Evolutionary conservation across 2,888 invertebrate species (phyloP).

Genomic region (Micoletzkya japonica): DNA sequence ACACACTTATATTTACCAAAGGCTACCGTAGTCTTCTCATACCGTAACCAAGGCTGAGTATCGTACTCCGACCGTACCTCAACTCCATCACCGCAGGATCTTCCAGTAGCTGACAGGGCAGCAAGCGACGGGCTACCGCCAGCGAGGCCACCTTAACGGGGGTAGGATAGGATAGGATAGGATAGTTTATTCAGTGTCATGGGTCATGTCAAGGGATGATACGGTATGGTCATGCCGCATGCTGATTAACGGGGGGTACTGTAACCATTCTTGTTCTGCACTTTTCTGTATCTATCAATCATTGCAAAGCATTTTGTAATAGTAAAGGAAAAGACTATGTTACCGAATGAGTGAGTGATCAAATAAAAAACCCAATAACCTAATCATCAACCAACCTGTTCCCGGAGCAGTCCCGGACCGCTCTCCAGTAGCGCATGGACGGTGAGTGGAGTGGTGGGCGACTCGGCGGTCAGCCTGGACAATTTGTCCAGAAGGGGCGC

Average conservation of each 20-base stretch:
- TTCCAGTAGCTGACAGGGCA: constrained; percentile 2
- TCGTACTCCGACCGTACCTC: too few species aligned
- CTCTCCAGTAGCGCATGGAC: constrained; percentile 18
- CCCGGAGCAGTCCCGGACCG: constrained; percentile 16
- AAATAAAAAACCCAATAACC: background rate
- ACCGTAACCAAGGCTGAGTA: too few species aligned
- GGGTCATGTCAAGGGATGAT: too few species aligned
- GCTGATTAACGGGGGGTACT: too few species aligned
- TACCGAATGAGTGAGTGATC: background rate
- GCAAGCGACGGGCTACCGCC: constrained; percentile 2
- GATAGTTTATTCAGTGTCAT: too few species aligned
- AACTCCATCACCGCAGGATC: background rate
- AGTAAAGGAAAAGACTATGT: background rate
- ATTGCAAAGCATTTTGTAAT: background rate
- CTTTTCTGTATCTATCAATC: too few species aligned
- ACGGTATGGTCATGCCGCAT: too few species aligned
- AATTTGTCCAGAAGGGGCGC: constrained; percentile 10
- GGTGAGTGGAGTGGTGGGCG: background rate
- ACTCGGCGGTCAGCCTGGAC: constrained; percentile 5
- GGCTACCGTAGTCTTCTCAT: too few species aligned
- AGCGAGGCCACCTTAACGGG: background rate
- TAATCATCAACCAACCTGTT: constrained; percentile 1
- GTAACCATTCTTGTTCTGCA: too few species aligned
- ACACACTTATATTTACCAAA: too few species aligned
- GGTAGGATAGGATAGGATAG: too few species aligned